Evolutionary conservation across 1,140 invertebrate species (phyloP).

Genomic region (Drepana arcuata): DNA sequence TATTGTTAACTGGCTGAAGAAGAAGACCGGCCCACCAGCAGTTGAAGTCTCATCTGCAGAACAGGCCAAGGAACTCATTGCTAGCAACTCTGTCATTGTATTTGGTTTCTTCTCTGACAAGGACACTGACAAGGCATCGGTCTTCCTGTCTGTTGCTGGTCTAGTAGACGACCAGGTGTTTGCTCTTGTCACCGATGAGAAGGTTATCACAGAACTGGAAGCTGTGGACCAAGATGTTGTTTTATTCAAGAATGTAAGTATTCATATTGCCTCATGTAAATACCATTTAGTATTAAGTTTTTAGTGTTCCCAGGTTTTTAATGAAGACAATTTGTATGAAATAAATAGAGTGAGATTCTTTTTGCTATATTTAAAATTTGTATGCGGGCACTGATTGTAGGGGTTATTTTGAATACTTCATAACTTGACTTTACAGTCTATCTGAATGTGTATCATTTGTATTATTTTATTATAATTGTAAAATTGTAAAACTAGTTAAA

Average conservation of each 20-base stretch:
- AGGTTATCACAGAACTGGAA: constrained; percentile 83
- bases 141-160: constrained; percentile 86
- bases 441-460: constrained; percentile 25
- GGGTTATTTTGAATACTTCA: too few species aligned
- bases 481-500: too few species aligned
- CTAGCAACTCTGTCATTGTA: constrained; percentile 85
- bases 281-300: too few species aligned
- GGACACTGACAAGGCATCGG: constrained; percentile 84
- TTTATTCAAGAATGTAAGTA: constrained; percentile 90
- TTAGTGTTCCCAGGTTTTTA: too few species aligned
- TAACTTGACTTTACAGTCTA: too few species aligned
- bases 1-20: constrained; percentile 94
- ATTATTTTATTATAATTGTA: constrained; percentile 2
- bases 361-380: too few species aligned
- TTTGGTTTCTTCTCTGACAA: constrained; percentile 96
- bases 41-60: constrained; percentile 83
- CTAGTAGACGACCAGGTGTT: constrained; percentile 91
- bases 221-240: constrained; percentile 82
- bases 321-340: too few species aligned
- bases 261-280: too few species aligned
- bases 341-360: too few species aligned
- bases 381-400: too few species aligned
- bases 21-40: constrained; percentile 96
- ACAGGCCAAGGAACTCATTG: constrained; percentile 88
- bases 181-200: constrained; percentile 85